Evolutionary conservation across 2,888 invertebrate species (phyloP), one percentile per base, ranked within the genome.

Genomic region (Mamestra brassicae): DNA sequence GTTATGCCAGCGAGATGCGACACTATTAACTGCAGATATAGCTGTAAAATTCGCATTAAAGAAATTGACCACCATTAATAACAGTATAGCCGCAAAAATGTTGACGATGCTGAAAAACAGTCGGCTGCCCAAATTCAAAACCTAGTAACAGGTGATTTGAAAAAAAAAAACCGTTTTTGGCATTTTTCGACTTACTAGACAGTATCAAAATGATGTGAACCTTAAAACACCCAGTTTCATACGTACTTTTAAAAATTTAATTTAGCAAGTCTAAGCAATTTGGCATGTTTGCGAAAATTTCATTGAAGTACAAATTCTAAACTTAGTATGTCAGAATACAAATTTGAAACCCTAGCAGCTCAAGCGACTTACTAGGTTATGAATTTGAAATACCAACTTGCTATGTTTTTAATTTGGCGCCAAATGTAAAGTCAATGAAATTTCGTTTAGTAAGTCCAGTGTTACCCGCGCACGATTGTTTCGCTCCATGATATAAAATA

Each of bases 261-360:
- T 61, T 67, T 73, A 69, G 73, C 60, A 61, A 68, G 68, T 73
- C 60, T 8, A 68, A 68, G 73, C 73, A 73, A 73, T 68, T 72
- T 68, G 68, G 66, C 65, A 67, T 72, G 66, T 67, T 66, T 58
- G 50, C 72, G 50, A 65, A 67, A 60, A 60, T 72, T 72, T 67
- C 60, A 42, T 67, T 60, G 67, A 68, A 73, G 69, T 69, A 74
- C 70, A 74, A 70, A 69, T 73, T 73, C n/a, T 4, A 69, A 74
- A 74, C 73, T 62, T 69, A 68, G 62, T 72, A 72, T 69, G 70
- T 70, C 69, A 74, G 38, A 73, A 73, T 61, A 73, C 73, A 62
- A 73, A 61, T 73, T 69, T 73, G 69, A 72, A 72, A 67, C 65
- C 66, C 73, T 74, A 74, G 70, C 38, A 74, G 2, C 69, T 69